A percentile compares a stretch with the other conserved stretches of the same genome.
phyloP scores from a whole-genome alignment of 2,797 vertebrate genomes.

The Pseudocheirus occidentalis region DNA sequence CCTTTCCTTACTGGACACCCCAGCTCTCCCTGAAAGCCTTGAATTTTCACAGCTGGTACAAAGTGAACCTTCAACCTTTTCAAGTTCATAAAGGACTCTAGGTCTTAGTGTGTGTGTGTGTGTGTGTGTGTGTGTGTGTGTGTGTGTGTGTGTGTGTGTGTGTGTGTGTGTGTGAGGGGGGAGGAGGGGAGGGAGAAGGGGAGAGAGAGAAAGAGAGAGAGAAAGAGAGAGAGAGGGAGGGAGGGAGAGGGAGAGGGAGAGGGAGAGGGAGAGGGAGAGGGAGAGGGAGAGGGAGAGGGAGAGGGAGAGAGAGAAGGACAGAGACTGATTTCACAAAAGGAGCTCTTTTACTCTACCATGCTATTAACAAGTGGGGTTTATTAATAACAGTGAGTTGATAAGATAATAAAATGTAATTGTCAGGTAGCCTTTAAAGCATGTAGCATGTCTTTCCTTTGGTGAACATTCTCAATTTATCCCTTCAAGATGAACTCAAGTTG shows the following conservation, averaged over 20 bases:
- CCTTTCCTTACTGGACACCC: not conserved
- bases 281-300: too few species aligned
- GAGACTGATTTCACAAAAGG: not conserved
- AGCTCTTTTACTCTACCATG: not conserved
- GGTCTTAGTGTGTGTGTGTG: not conserved
- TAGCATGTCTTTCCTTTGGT: not conserved
- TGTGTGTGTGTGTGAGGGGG: too few species aligned
- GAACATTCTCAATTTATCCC: not conserved
- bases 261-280: not conserved
- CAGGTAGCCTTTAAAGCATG: not conserved
- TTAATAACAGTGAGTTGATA: not conserved
- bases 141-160: too few species aligned
- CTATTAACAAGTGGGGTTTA: not conserved
- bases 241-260: not conserved
- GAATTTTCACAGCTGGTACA: conserved; percentile 4
- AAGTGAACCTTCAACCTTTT: not conserved
- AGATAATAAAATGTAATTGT: not conserved
- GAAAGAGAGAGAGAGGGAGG: not conserved
- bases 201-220: not conserved
- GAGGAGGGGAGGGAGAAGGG: too few species aligned
- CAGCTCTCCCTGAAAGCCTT: not conserved
- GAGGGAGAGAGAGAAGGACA: too few species aligned
- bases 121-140: too few species aligned
- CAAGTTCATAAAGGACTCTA: not conserved
- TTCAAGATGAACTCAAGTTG: not conserved